Conservation (phyloP, 2,797 vertebrate species). For the Phataginus tricuspis region DNA sequence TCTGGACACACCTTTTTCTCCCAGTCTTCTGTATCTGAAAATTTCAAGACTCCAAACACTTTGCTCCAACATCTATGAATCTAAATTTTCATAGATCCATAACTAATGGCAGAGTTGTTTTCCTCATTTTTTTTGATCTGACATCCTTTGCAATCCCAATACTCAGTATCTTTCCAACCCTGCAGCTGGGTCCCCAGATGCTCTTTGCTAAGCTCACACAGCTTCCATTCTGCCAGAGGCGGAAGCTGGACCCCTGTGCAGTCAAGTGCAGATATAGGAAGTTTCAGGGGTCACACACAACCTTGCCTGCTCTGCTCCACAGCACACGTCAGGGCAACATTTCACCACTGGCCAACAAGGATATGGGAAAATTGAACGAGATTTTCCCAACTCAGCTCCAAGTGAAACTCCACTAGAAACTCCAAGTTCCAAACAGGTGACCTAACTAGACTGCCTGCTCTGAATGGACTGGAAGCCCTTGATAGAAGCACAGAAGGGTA, state of each 20-base stretch:
- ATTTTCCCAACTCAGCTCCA: background rate
- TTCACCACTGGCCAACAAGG: background rate
- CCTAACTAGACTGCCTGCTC: background rate
- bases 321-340: background rate
- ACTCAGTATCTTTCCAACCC: background rate
- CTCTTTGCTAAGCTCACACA: background rate
- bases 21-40: slow-evolving; percentile 2
- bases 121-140: background rate
- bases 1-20: background rate
- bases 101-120: background rate
- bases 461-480: background rate
- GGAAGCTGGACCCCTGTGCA: background rate
- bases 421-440: slow-evolving; percentile 2
- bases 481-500: background rate
- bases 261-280: background rate
- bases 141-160: background rate
- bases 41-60: slow-evolving; percentile 10
- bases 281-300: background rate
- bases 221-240: background rate
- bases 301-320: background rate
- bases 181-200: background rate
- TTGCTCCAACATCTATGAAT: background rate
- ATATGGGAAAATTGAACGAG: background rate
- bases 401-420: background rate
- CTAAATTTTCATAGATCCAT: background rate